Evolutionary conservation across 2,113 vertebrate genomes (phyloP).

Genomic region (Erythrocebus patas): DNA sequence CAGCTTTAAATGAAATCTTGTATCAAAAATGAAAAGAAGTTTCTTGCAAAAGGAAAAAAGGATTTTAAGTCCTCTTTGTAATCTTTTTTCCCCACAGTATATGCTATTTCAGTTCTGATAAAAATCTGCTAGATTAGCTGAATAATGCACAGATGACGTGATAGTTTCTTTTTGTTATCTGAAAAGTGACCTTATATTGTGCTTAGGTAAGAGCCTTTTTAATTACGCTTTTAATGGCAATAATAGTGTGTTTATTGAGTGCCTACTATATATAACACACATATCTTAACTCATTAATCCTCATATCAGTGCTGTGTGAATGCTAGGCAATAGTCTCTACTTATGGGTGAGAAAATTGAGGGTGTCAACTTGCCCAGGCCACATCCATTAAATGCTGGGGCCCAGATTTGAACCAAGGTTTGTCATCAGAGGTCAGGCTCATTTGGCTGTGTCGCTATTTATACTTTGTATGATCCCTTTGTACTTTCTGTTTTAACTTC

Average conservation of each 20-base stretch:
- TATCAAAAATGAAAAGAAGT: constrained; percentile 53
- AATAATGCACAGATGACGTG: neutral
- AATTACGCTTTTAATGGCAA: neutral
- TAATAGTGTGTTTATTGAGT: neutral
- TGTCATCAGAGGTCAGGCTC: neutral
- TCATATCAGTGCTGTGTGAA: neutral
- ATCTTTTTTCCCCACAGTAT: neutral
- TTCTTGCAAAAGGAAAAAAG: neutral
- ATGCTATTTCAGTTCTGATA: neutral
- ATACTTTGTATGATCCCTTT: neutral
- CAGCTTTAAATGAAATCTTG: constrained; percentile 61
- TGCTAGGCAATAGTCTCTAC: too few species aligned
- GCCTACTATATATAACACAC: neutral
- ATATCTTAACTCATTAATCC: neutral
- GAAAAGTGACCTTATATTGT: neutral
- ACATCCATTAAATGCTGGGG: neutral
- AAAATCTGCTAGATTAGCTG: constrained; percentile 35
- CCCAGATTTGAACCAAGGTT: neutral
- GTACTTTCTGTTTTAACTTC: neutral
- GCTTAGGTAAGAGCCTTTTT: neutral
- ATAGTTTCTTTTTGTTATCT: neutral
- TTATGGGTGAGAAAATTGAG: neutral
- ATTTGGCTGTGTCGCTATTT: neutral
- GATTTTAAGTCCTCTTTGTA: constrained; percentile 27
- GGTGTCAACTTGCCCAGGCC: neutral